Evolutionary conservation across 2,113 vertebrate genomes (phyloP), one percentile per base, ranked within the genome.

Genomic region (Stigmatopora argus): DNA sequence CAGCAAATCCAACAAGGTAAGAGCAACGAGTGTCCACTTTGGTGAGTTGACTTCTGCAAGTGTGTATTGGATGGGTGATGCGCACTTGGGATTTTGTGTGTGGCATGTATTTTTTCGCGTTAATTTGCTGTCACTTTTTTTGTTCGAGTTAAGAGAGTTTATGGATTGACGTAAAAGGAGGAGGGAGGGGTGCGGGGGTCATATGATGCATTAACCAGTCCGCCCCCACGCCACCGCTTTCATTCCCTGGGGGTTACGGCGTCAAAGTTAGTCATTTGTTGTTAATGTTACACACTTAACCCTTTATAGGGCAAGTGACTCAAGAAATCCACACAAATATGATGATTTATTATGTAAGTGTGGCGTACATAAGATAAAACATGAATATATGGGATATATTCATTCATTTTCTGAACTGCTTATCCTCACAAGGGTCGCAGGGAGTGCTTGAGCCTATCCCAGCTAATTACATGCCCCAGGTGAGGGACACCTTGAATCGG

Each of bases 1-100:
- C 70, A 79, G 83, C 53, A 87, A 86, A 76, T 77, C 75, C 79
- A 89, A 44, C 72, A 88, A 87, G 88, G 88, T 88, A 75, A 80
- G 84, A 56, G 0, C 19, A 19, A 1, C 5, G 1, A 38, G 3
- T 2, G 10, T 11, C 11, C 19, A 53, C 17, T 17, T 35, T 10
- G 18, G 35, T 67, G 55, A 26, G 26, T 46, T 61, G 67, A 9
- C 49, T 11, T 3, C 7, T 10, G 10, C n/a, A n/a, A 19, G 4
- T 51, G n/a, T 51, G 49, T 56, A 13, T 56, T 15, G 23, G 23
- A 31, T 56, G 53, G 13, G 23, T 58, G 45, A 35, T 38, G 55
- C 58, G 67, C 73, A 23, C 52, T 47, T 55, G 31, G 57, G 14
- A 57, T 34, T 31, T 31, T 31, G 26, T 57, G 57, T 17, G 35